Conservation (phyloP, 1,140 invertebrate genomes). For the Venturia canescens region DNA sequence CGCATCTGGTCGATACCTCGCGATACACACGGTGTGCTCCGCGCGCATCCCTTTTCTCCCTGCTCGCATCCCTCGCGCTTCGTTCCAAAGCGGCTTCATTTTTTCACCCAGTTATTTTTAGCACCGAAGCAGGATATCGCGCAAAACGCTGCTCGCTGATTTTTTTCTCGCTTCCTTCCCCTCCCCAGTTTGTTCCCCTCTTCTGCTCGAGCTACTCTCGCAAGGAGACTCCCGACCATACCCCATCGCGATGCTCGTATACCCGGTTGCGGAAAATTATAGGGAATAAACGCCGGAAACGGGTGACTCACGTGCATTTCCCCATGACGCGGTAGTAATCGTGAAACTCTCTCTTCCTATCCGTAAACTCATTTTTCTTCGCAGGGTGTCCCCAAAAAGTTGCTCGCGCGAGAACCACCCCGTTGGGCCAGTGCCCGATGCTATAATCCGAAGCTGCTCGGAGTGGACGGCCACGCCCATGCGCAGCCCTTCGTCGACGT, state of each 20-base stretch:
- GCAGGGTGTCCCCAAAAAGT: no score
- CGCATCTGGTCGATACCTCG: slow-evolving; percentile 10
- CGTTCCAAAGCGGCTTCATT: slow-evolving; percentile 10
- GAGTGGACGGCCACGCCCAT: no score
- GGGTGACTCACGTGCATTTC: slow-evolving; percentile 36
- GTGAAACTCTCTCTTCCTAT: slow-evolving; percentile 2
- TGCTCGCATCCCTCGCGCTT: slow-evolving; percentile 6
- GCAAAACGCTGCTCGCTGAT: slow-evolving; percentile 20
- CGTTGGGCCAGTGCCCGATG: no score
- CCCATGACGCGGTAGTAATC: slow-evolving; percentile 26
- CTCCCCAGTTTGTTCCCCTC: no score
- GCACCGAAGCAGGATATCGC: slow-evolving; percentile 31
- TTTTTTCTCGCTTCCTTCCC: background rate
- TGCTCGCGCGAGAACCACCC: no score
- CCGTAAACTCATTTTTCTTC: background rate
- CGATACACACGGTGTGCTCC: background rate
- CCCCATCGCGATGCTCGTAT: no score
- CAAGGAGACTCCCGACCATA: no score
- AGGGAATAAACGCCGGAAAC: slow-evolving; percentile 37
- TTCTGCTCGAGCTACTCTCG: background rate
- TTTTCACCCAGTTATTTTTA: slow-evolving; percentile 32
- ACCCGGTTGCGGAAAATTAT: slow-evolving; percentile 39
- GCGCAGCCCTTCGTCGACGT: no score
- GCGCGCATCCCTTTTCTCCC: slow-evolving; percentile 7
- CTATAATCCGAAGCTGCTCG: no score